Base-by-base conservation (phyloP, 2,888 invertebrate genomes). In the Desoria tigrina region DNA sequence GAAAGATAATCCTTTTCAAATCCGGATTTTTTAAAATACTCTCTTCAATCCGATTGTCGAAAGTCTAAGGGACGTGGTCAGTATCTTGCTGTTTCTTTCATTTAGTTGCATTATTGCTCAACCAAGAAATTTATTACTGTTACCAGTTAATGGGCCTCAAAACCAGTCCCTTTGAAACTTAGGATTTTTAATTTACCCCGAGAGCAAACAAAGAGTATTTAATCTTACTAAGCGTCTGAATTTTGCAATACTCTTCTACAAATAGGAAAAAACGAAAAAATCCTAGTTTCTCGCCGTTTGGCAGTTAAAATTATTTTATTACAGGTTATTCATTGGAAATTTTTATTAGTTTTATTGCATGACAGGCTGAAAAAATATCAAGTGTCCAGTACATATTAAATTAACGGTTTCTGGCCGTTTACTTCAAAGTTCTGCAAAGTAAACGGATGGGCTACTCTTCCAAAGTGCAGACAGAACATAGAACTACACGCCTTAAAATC, bases 51-150 rank as follows among this genome's bases (percentile, higher is more conserved):
- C n/a, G n/a, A n/a, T 16, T 39, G 9, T 39, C 39, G 9, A 39
- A 16, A 39, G 16, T 39, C 9, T 11, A 11, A 11, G 16, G 9
- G 9, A 39, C 16, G 9, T 39, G 39, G 39, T 39, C 39, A 16
- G 39, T 11, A 39, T 16, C 39, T 39, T 39, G 16, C 39, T 39
- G 39, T 39, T 39, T 39, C 9, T 39, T 39, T 39, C 39, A 32
- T 55, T 32, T 7, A n/a, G 37, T 55, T 55, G 32, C 37, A 11
- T 55, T 11, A 55, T 11, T 9, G 37, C 16, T 16, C 55, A 55
- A 55, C 55, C 37, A 6, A 55, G 27, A 55, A 55, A 55, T 27
- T 32, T 55, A 55, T 55, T 55, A 55, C 55, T 14, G 32, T 49
- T 7, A 9, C 18, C 7, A 11, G 27, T 11, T 55, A n/a, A 14